These are phyloP conservation scores for Mesorhabditis sp. DNA, from an alignment of 2,888 invertebrate genomes.

Conservation along the genomic window DNA sequence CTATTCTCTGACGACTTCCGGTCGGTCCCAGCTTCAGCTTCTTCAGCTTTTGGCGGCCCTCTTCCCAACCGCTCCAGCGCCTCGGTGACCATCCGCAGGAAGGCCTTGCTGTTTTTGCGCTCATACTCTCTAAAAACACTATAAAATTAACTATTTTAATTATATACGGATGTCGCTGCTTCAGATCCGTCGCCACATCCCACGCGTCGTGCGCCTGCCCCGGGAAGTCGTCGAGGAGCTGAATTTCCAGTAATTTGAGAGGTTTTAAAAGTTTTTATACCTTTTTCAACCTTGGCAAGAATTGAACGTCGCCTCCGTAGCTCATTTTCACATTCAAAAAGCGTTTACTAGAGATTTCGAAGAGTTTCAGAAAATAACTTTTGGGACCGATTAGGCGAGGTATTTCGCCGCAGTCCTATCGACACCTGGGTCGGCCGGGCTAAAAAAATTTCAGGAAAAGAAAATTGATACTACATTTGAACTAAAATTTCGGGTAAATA, in stretches of 20 bases:
- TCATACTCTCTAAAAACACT: constrained; percentile 31
- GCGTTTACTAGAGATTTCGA: too few species aligned
- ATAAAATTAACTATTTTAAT: background rate
- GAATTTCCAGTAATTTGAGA: background rate
- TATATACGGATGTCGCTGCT: constrained; percentile 34
- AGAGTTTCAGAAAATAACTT: background rate
- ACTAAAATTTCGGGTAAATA: too few species aligned
- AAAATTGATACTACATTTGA: too few species aligned
- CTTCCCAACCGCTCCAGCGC: constrained; percentile 21
- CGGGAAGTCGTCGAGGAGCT: constrained; percentile 19
- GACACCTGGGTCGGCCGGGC: background rate
- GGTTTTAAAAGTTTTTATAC: constrained; percentile 7
- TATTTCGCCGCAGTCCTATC: background rate
- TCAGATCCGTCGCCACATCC: constrained; percentile 37
- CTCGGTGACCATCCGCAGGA: constrained; percentile 29
- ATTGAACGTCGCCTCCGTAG: constrained; percentile 23
- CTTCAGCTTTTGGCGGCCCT: background rate
- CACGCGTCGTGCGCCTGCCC: constrained; percentile 23
- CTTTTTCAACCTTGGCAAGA: constrained; percentile 28
- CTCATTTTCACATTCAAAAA: constrained; percentile 13
- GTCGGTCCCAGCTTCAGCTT: constrained; percentile 8
- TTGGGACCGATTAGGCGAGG: background rate
- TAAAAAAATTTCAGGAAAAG: too few species aligned
- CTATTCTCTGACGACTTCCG: background rate
- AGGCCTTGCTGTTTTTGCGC: constrained; percentile 29